phyloP scores from a whole-genome alignment of 2,797 vertebrate genomes.

The Esox lucius region DNA sequence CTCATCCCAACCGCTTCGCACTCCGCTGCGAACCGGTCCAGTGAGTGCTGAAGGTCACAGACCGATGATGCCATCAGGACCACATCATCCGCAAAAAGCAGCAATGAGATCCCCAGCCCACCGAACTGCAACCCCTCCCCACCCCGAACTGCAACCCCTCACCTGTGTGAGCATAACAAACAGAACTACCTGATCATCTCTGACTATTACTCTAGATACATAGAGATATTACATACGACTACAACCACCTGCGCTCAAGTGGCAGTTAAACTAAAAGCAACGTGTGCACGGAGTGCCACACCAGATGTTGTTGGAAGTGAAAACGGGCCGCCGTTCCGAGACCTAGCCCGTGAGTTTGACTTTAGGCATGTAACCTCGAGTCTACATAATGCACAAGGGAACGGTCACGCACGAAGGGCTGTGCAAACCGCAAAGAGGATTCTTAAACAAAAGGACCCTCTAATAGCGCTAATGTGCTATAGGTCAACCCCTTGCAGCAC shows the following conservation, averaged over 20 bases:
- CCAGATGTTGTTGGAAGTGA: not conserved
- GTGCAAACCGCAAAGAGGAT: not conserved
- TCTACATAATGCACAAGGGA: constrained; percentile 3
- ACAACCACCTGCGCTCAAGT: not conserved
- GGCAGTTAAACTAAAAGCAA: no score
- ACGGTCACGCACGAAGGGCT: not conserved
- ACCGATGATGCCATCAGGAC: no score
- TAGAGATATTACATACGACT: constrained; percentile 18
- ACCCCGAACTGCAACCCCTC: no score
- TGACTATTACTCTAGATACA: constrained; percentile 23
- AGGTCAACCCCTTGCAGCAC: constrained; percentile 6
- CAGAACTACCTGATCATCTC: constrained; percentile 16
- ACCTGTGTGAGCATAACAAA: constrained; percentile 22
- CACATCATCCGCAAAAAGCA: no score
- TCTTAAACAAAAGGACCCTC: constrained; percentile 12
- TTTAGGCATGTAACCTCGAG: constrained; percentile 10
- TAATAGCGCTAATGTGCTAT: constrained; percentile 17
- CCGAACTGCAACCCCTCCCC: no score
- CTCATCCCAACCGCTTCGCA: no score
- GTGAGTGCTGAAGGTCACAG: no score
- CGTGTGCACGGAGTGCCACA: not conserved
- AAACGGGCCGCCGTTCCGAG: not conserved
- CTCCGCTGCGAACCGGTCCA: no score
- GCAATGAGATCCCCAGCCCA: no score
- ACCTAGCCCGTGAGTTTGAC: not conserved